These are phyloP conservation scores for Drosophila trapezifrons DNA, from an alignment of 1,140 invertebrate genomes.

Conservation along the genomic window DNA sequence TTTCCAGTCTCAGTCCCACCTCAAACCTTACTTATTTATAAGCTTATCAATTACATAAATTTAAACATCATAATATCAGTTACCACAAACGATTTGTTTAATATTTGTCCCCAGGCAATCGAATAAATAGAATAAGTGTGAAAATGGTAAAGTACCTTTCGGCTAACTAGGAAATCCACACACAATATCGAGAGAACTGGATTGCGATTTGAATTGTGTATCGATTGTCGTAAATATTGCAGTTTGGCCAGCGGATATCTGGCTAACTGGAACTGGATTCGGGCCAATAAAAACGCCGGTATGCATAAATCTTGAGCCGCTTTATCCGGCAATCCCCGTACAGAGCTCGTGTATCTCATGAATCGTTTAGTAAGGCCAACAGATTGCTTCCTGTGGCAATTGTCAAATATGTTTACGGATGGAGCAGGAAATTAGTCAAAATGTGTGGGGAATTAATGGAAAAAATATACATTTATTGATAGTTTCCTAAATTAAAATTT, in stretches of 20 bases:
- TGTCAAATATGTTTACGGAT: slow-evolving; percentile 26
- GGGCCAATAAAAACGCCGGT: slow-evolving; percentile 64
- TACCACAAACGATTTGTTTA: slow-evolving; percentile 23
- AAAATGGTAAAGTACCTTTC: slow-evolving; percentile 21
- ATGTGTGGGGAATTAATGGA: not conserved
- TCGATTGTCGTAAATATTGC: slow-evolving; percentile 63
- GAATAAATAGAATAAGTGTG: slow-evolving; percentile 12
- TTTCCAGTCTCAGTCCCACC: not conserved
- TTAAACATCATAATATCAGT: slow-evolving; percentile 16
- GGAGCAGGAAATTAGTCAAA: slow-evolving; percentile 6
- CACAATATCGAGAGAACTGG: slow-evolving; percentile 13
- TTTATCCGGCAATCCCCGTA: slow-evolving; percentile 45
- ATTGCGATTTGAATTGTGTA: slow-evolving; percentile 48
- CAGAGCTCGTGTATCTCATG: slow-evolving; percentile 10
- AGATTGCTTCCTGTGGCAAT: slow-evolving; percentile 33
- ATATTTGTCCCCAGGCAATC: slow-evolving; percentile 4
- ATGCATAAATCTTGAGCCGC: slow-evolving; percentile 61
- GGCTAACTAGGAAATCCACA: not conserved
- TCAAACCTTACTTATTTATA: not conserved
- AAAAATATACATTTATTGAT: too few species aligned
- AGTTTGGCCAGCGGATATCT: slow-evolving; percentile 36
- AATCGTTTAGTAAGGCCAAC: slow-evolving; percentile 13
- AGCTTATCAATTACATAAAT: slow-evolving; percentile 5
- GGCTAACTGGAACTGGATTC: slow-evolving; percentile 31
- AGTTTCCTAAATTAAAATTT: too few species aligned